Evolutionary conservation across 1,140 invertebrate species (phyloP), one percentile per base, ranked within the genome.

Genomic region (Hydropsyche tenuis): DNA sequence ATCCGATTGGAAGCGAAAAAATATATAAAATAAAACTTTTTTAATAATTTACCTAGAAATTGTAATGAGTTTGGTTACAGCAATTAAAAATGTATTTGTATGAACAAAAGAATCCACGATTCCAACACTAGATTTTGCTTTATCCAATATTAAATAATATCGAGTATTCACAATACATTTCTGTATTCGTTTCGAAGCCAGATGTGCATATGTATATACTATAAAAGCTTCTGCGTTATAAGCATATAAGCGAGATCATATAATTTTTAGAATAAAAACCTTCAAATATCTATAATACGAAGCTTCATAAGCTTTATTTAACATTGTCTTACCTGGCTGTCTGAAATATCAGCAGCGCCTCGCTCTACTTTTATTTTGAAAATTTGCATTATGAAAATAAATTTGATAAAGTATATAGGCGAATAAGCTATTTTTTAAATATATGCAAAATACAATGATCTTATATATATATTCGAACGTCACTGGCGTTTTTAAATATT

Each of bases 231-330:
- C 56, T 60, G 56, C 56, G 23, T 60, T 22, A n/a, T n/a, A 60
- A 60, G 56, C 56, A 23, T 60, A 60, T 23, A 60, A 60, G 56
- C 56, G 23, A 60, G 22, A 22, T 60, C 23, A 60, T 60, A n/a
- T 20, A 60, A 60, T 60, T 60, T 25, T 23, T 56, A 56, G 56
- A 60, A 60, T 22, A 48, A 48, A 12, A 48, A 60, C 18, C 22
- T 60, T 60, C 56, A 60, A 60, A 23, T 60, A 27, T 60, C 56
- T 60, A 60, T 22, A 60, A 60, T 60, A 60, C 56, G 22, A 60
- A 60, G 56, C 56, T 60, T 60, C 25, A 60, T 60, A 22, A 60
- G 25, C 22, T 23, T 25, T 60, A 9, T 11, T 60, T 23, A 60
- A 27, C 20, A 20, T 25, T 14, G 5, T 60, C 56, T 60, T 60